Conservation (phyloP, 2,888 invertebrate genomes). For the Macrosiphum euphorbiae region DNA sequence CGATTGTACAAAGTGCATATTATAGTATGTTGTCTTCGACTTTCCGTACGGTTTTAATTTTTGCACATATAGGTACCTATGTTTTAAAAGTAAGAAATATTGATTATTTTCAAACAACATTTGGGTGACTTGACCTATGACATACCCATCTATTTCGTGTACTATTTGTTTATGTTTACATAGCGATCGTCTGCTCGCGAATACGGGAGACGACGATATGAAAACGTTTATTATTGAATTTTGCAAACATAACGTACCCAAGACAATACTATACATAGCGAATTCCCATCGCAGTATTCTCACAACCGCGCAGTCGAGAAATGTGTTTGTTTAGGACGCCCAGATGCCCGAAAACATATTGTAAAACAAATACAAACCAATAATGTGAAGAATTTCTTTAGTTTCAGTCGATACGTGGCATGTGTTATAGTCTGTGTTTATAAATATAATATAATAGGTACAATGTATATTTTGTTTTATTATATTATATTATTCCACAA, state of each 20-base stretch:
- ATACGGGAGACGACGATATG: slow-evolving; percentile 1
- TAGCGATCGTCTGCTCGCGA: background rate
- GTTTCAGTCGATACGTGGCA: background rate
- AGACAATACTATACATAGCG: slow-evolving; percentile 20
- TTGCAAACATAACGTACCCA: background rate
- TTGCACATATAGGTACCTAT: background rate
- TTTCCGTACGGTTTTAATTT: background rate
- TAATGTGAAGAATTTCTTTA: background rate
- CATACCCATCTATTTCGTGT: background rate
- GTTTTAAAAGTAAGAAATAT: background rate
- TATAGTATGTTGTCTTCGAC: background rate
- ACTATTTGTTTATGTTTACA: background rate
- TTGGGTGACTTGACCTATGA: background rate
- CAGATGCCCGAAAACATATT: slow-evolving; percentile 37
- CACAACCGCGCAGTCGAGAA: background rate
- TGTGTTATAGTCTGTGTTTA: background rate
- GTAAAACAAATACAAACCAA: slow-evolving; percentile 21
- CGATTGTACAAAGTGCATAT: background rate
- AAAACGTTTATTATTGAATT: slow-evolving; percentile 28
- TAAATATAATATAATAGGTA: background rate
- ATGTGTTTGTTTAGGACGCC: slow-evolving; percentile 45
- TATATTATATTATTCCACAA: background rate
- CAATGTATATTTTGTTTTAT: background rate
- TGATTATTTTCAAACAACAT: background rate
- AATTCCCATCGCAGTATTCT: background rate